phyloP scores from a whole-genome alignment of 1,140 invertebrate species.

The Trichogramma pretiosum region DNA sequence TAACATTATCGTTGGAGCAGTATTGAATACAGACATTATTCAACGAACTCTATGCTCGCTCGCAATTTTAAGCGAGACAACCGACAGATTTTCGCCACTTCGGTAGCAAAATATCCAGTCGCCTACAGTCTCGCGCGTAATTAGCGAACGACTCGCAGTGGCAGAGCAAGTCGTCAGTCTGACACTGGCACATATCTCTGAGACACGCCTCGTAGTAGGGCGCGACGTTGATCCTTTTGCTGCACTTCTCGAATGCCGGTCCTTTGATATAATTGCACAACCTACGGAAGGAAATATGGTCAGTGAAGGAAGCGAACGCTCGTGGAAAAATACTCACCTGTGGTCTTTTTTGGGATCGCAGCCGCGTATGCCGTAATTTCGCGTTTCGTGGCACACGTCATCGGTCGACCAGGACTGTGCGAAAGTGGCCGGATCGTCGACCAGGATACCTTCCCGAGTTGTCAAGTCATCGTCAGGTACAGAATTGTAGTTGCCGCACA shows the following conservation, averaged over 20 bases:
- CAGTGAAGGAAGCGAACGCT: not conserved
- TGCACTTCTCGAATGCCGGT: slow-evolving; percentile 49
- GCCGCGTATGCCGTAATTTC: slow-evolving; percentile 23
- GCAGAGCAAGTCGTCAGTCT: slow-evolving; percentile 53
- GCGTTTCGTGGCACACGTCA: slow-evolving; percentile 56
- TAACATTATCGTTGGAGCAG: no score
- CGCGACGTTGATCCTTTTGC: slow-evolving; percentile 61
- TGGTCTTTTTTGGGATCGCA: slow-evolving; percentile 30
- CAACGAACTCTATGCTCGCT: no score
- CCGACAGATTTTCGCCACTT: slow-evolving; percentile 59
- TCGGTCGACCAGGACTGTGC: slow-evolving; percentile 76
- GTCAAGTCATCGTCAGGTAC: slow-evolving; percentile 61
- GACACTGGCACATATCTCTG: slow-evolving; percentile 84
- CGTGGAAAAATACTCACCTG: slow-evolving; percentile 21
- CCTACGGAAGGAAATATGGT: slow-evolving; percentile 24
- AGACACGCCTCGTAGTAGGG: slow-evolving; percentile 79
- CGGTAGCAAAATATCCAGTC: slow-evolving; percentile 59
- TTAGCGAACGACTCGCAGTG: slow-evolving; percentile 83
- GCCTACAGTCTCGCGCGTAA: slow-evolving; percentile 75
- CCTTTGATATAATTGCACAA: slow-evolving; percentile 34
- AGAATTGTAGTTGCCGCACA: slow-evolving; percentile 89
- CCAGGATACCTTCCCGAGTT: slow-evolving; percentile 11
- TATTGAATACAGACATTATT: no score
- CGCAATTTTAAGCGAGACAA: no score
- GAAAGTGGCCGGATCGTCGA: slow-evolving; percentile 43